These are phyloP conservation scores for Prionace glauca DNA, from an alignment of 2,797 vertebrate species.

Conservation along the genomic window DNA sequence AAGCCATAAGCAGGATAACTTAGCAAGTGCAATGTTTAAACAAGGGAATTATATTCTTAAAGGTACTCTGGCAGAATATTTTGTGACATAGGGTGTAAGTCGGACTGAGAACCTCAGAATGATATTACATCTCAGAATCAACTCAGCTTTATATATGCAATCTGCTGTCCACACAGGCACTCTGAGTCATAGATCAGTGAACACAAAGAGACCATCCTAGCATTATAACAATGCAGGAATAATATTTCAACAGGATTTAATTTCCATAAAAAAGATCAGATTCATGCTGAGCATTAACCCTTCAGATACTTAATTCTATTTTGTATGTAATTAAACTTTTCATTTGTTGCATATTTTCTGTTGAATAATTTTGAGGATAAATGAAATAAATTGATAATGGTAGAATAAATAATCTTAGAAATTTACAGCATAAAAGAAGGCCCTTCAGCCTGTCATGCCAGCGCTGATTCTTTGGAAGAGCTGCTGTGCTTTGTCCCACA, in stretches of 20 bases:
- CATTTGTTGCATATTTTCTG: not conserved
- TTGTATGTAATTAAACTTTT: not conserved
- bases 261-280: not conserved
- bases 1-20: not conserved
- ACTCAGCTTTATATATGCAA: constrained; percentile 10
- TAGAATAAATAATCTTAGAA: not conserved
- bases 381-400: no score
- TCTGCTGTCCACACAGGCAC: constrained; percentile 12
- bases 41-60: not conserved
- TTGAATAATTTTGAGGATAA: not conserved
- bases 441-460: not conserved
- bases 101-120: not conserved
- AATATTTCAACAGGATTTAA: constrained; percentile 3
- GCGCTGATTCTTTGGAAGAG: not conserved
- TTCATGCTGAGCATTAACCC: not conserved
- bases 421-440: not conserved
- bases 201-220: not conserved
- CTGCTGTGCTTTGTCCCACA: not conserved
- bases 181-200: constrained; percentile 31
- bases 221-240: not conserved
- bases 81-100: not conserved
- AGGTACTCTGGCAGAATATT: not conserved
- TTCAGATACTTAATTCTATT: not conserved
- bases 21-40: not conserved
- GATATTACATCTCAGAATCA: not conserved